Evolutionary conservation across 2,888 invertebrate genomes (phyloP), one percentile per base, ranked within the genome.

Genomic region (Yponomeuta plumbellus): DNA sequence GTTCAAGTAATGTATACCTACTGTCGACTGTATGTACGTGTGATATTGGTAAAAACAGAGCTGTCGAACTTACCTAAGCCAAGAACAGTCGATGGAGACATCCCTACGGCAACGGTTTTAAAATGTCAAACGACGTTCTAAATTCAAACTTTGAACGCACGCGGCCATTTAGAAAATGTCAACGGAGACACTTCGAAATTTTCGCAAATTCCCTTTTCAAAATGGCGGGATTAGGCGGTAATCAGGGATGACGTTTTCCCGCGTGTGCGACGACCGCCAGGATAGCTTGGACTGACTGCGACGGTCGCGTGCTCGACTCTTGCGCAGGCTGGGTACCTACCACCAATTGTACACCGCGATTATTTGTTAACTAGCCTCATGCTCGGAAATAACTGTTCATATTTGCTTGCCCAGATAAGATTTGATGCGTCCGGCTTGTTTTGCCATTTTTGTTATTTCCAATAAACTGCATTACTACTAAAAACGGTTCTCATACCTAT

Each of bases 361-460:
- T 88, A 89, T 88, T 88, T 84, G 84, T 84, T 88, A 87, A 89
- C 88, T 83, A 81, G 84, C 86, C 90, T 88, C 87, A 88, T 88
- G 88, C 80, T 87, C 85, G 82, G 88, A 89, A 89, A 88, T 88
- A 90, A 89, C 88, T 88, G 86, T 81, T 79, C 78, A 80, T 81
- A 80, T 81, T 81, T 82, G 82, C 80, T 52, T 81, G 83, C 75
- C 78, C 76, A 85, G 84, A 86, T 88, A 86, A 86, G 85, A 86
- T 84, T 86, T 84, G 81, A 83, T 80, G 79, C 77, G 61, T 66
- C 61, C 66, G 77, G 76, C 80, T 80, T 73, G 66, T n/a, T 52
- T 52, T 10, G 44, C 44, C 17, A 52, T 52, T 52, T 52, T 13
- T 17, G 44, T 52, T 3, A 17, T 13, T 17, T 52, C 44, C 44